A percentile compares a stretch with the other conserved stretches of the same genome.
Evolutionary conservation across 30 jellyfish, hydroid and myxozoan genomes (phyloP).

Genomic region (Turritopsis rubra): DNA sequence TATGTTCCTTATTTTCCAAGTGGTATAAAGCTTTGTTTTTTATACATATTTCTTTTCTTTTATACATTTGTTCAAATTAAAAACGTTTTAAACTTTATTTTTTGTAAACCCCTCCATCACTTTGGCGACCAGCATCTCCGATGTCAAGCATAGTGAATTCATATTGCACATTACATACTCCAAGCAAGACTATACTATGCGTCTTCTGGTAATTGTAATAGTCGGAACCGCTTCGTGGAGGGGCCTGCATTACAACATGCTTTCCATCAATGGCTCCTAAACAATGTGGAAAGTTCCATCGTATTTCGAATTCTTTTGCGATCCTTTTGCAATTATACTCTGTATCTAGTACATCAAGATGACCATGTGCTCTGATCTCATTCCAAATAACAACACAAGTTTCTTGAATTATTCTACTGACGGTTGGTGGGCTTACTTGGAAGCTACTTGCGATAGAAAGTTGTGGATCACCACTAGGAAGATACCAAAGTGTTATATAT

Average conservation of each 20-base stretch:
- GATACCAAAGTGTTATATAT: slow-evolving; percentile 19
- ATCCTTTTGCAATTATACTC: slow-evolving; percentile 25
- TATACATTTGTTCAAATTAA: neutral
- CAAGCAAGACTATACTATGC: slow-evolving; percentile 48
- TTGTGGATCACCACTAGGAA: slow-evolving; percentile 40
- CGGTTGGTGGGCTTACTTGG: slow-evolving; percentile 42
- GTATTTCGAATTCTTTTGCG: slow-evolving; percentile 29
- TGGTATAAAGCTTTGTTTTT: neutral
- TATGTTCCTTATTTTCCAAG: slow-evolving; percentile 13
- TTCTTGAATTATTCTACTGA: slow-evolving; percentile 35
- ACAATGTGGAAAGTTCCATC: slow-evolving; percentile 57
- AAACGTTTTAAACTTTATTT: neutral
- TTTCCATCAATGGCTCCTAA: slow-evolving; percentile 51
- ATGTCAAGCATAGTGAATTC: slow-evolving; percentile 4
- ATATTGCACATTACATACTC: slow-evolving; percentile 2
- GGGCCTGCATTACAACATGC: slow-evolving; percentile 58
- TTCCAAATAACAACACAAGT: slow-evolving; percentile 43
- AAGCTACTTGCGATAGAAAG: slow-evolving; percentile 39
- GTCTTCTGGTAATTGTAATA: slow-evolving; percentile 36
- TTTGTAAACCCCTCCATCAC: slow-evolving; percentile 17
- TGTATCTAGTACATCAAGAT: slow-evolving; percentile 24
- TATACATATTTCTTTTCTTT: neutral
- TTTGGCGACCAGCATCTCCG: slow-evolving; percentile 2
- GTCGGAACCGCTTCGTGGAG: slow-evolving; percentile 44
- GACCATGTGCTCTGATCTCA: neutral